These are phyloP conservation scores for Phenacoccus solenopsis DNA, from an alignment of 1,140 invertebrate species.

Conservation along the genomic window DNA sequence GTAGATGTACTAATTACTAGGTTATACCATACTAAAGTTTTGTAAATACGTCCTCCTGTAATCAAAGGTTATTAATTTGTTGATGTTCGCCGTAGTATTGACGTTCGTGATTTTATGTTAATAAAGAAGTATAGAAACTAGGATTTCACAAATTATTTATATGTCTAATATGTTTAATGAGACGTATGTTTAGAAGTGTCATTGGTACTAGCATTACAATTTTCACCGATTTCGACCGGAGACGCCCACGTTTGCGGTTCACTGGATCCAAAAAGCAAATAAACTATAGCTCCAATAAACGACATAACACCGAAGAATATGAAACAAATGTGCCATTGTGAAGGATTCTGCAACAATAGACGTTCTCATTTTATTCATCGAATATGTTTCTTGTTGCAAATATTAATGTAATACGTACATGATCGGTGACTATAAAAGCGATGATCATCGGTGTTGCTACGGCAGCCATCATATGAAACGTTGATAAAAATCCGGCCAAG, in stretches of 20 bases:
- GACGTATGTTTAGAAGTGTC: too few relatives aligned
- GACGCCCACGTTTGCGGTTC: neutral
- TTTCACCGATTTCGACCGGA: neutral
- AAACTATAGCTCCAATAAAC: neutral
- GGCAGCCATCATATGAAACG: neutral
- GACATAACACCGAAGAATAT: neutral
- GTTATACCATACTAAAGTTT: too few relatives aligned
- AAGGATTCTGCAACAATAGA: neutral
- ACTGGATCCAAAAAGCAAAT: neutral
- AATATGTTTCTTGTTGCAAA: too few relatives aligned
- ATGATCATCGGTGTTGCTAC: neutral
- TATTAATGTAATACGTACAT: neutral
- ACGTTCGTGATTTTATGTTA: too few relatives aligned
- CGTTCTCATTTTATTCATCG: too few relatives aligned
- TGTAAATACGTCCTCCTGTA: too few relatives aligned
- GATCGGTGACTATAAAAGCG: neutral
- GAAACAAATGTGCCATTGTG: neutral
- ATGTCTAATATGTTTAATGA: neutral
- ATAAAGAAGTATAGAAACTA: neutral
- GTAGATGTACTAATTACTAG: too few relatives aligned
- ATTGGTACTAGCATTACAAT: neutral
- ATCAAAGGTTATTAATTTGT: too few relatives aligned
- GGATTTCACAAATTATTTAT: neutral
- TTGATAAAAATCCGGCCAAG: neutral
- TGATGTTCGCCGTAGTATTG: too few relatives aligned